Percentiles rank a stretch among this genome's conserved stretches.
phyloP scores from a whole-genome alignment of 2,797 vertebrate genomes.

The Menidia menidia region DNA sequence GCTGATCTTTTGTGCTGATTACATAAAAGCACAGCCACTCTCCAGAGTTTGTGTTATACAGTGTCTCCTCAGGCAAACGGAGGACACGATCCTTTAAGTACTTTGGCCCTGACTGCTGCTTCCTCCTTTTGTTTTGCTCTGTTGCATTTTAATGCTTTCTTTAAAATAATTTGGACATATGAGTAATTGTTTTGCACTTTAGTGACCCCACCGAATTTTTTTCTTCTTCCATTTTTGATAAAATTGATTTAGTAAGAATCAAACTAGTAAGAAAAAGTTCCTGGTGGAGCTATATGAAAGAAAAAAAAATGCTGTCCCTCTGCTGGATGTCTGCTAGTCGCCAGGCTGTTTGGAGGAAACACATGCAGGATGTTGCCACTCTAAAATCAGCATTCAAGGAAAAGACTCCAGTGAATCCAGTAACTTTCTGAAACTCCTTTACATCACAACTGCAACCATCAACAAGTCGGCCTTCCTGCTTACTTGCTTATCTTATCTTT shows the following conservation, averaged over 20 bases:
- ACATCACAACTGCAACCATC: background rate
- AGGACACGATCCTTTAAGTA: slow-evolving; percentile 53
- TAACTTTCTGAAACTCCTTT: slow-evolving; percentile 6
- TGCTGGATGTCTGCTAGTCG: background rate
- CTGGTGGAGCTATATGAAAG: background rate
- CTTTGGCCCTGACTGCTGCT: slow-evolving; percentile 47
- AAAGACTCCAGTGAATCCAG: slow-evolving; percentile 42
- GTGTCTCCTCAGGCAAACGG: slow-evolving; percentile 45
- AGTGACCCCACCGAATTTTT: slow-evolving; percentile 28
- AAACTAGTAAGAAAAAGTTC: no score
- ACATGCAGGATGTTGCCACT: slow-evolving; percentile 56
- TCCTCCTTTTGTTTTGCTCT: background rate
- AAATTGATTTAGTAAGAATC: no score
- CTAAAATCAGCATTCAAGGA: slow-evolving; percentile 59
- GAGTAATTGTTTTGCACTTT: background rate
- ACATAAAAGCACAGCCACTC: slow-evolving; percentile 60
- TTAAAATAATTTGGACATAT: slow-evolving; percentile 3
- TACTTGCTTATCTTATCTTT: slow-evolving; percentile 7
- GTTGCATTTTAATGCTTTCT: slow-evolving; percentile 9
- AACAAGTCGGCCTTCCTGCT: background rate
- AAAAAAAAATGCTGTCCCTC: slow-evolving; percentile 20
- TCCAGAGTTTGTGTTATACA: slow-evolving; percentile 45
- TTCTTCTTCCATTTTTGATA: no score
- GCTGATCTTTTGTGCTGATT: slow-evolving; percentile 62
- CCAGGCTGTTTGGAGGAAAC: slow-evolving; percentile 39